Percentiles rank a stretch among this genome's conserved stretches.
Evolutionary conservation across 2,113 vertebrate species (phyloP).

Genomic region (Grallaria varia): DNA sequence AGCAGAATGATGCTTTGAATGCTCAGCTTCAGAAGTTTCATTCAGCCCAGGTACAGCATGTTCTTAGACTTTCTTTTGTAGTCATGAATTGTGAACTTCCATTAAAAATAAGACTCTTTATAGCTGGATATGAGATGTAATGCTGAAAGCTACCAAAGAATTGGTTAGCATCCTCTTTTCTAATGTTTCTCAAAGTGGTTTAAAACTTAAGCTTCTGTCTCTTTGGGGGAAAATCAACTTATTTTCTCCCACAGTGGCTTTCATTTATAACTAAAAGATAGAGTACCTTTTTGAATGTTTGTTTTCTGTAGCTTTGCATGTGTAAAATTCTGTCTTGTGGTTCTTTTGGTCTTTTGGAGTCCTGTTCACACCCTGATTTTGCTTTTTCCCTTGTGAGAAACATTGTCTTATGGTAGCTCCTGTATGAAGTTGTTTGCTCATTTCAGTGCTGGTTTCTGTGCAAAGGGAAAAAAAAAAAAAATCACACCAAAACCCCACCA

Average conservation of each 20-base stretch:
- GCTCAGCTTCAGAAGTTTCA: slow-evolving; percentile 89
- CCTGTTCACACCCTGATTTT: neutral
- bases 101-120: neutral
- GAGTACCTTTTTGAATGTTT: neutral
- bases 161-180: neutral
- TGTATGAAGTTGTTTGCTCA: neutral
- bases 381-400: neutral
- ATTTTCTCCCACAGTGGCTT: neutral
- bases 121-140: neutral
- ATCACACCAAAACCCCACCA: neutral
- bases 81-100: neutral
- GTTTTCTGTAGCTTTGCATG: slow-evolving; percentile 6
- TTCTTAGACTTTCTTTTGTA: slow-evolving; percentile 23
- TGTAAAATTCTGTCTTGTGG: neutral
- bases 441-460: neutral
- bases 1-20: slow-evolving; percentile 89
- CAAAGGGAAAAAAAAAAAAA: neutral
- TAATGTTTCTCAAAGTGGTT: neutral
- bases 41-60: slow-evolving; percentile 85
- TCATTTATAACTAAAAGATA: neutral
- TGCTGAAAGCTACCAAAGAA: neutral
- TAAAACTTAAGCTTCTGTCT: neutral
- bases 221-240: neutral
- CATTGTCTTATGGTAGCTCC: neutral
- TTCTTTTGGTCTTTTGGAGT: neutral